A percentile compares a stretch with the other conserved stretches of the same genome.
Conservation (phyloP, 2,797 vertebrate genomes). For the Ciconia nigra region DNA sequence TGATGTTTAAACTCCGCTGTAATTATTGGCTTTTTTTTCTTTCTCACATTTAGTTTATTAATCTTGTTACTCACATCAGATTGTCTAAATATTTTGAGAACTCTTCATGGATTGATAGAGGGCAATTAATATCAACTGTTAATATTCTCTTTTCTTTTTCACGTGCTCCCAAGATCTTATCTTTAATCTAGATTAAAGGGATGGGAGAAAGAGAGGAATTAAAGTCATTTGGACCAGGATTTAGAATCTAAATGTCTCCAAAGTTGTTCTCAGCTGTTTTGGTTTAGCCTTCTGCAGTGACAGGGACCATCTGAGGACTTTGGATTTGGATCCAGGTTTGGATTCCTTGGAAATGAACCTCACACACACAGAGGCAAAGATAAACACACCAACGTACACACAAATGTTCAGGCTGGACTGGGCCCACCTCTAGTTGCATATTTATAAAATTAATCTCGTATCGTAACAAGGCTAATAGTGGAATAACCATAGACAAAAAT, state of each 20-base stretch:
- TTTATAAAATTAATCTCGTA: not conserved
- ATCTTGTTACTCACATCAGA: not conserved
- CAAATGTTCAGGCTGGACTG: not conserved
- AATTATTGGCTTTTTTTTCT: slow-evolving; percentile 22
- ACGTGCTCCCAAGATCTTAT: not conserved
- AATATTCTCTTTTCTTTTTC: slow-evolving; percentile 20
- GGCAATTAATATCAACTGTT: slow-evolving; percentile 33
- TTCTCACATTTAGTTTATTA: slow-evolving; percentile 38
- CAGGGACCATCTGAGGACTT: slow-evolving; percentile 37
- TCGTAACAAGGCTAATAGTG: not conserved
- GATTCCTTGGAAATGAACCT: slow-evolving; percentile 28
- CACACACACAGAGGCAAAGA: not conserved
- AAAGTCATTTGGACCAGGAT: slow-evolving; percentile 12
- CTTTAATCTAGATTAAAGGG: slow-evolving; percentile 39
- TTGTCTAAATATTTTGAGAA: slow-evolving; percentile 41
- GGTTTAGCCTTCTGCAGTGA: slow-evolving; percentile 19
- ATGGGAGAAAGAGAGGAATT: not conserved
- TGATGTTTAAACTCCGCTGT: slow-evolving; percentile 14
- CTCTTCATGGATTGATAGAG: slow-evolving; percentile 1
- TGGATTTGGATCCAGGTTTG: not conserved
- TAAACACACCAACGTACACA: not conserved
- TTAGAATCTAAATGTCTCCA: slow-evolving; percentile 5
- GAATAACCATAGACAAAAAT: not conserved
- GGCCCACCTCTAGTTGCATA: not conserved
- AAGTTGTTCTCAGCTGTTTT: slow-evolving; percentile 15